Evolutionary conservation across 92 coral and sea anemone species (phyloP), one percentile per base, ranked within the genome.

Genomic region (Porites lobata): DNA sequence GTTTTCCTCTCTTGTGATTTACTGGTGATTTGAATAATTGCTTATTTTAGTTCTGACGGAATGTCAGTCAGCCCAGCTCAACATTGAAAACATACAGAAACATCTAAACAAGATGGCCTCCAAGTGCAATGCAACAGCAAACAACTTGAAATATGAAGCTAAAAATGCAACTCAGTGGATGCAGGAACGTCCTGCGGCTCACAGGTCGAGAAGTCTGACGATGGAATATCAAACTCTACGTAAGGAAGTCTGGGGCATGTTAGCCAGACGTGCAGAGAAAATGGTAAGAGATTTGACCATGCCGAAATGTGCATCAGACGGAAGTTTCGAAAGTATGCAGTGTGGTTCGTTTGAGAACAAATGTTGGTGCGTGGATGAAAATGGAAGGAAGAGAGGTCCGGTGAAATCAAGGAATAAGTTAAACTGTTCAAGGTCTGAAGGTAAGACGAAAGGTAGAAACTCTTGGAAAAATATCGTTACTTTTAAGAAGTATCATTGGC

Each of bases 301-400:
- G 57, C 77, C 87, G 13, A 88, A 53, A 32, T 88, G 91, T 66
- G 69, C 61, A 6, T 58, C 81, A 17, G 76, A 66, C 29, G 91
- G 91, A 3, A 74, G 24, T 47, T 88, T 58, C 82, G 81, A 73
- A 14, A 67, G 50, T 10, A 43, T 73, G 1, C 91, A 81, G 76
- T 88, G 91, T 62, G 50, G n/a, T 9, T 58, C 79, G 65, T 56
- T 21, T 50, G 77, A 62, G 12, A 76, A 65, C 8, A 14, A 3
- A 32, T 88, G 91, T 50, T 88, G 87, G 91, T 88, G 87, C 66
- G 87, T 88, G 1, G 71, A 81, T 54, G 56, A 57, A 52, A 73
- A 80, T 14, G 91, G 91, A 26, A 18, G 0, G 22, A 75, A 18
- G 50, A 24, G 17, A 14, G 72, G 76, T 18, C 12, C 1, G 5